phyloP scores from a whole-genome alignment of 2,113 vertebrate species.

The Hemichromis elongatus region DNA sequence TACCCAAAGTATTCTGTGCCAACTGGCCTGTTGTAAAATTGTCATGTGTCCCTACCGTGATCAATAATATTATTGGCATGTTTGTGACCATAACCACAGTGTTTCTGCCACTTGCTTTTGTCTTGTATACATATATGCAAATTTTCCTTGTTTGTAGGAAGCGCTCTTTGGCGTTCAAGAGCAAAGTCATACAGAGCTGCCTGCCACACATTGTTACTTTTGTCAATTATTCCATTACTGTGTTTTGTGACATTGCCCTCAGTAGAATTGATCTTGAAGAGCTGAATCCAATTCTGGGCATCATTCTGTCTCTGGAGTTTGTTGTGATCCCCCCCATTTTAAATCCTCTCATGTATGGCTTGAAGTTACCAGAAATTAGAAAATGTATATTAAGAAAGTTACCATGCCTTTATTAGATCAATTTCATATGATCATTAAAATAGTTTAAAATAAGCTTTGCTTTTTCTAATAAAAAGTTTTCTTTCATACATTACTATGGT shows the following conservation, averaged over 20 bases:
- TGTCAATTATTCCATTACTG: slow-evolving; percentile 46
- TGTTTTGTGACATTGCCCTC: slow-evolving; percentile 53
- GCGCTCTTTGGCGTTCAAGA: slow-evolving; percentile 14
- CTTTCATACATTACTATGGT: background rate
- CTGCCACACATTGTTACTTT: slow-evolving; percentile 56
- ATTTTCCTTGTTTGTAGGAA: slow-evolving; percentile 54
- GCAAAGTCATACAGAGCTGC: slow-evolving; percentile 55
- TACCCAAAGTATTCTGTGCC: slow-evolving; percentile 64
- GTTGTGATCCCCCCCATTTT: slow-evolving; percentile 49
- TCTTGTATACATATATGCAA: slow-evolving; percentile 40
- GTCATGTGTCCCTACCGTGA: slow-evolving; percentile 32
- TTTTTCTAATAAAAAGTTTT: background rate
- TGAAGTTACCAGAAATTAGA: slow-evolving; percentile 50
- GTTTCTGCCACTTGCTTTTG: slow-evolving; percentile 51
- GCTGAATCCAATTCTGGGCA: slow-evolving; percentile 31
- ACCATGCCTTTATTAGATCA: background rate
- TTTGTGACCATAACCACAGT: slow-evolving; percentile 7
- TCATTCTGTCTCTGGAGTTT: slow-evolving; percentile 58
- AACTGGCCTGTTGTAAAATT: slow-evolving; percentile 66
- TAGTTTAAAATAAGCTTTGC: background rate
- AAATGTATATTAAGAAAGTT: background rate
- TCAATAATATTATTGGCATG: slow-evolving; percentile 55
- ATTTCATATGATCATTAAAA: background rate
- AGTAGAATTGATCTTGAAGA: slow-evolving; percentile 41
- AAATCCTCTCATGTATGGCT: slow-evolving; percentile 51